Evolutionary conservation across 2,888 invertebrate species (phyloP).

Genomic region (Myopa tessellatipennis): DNA sequence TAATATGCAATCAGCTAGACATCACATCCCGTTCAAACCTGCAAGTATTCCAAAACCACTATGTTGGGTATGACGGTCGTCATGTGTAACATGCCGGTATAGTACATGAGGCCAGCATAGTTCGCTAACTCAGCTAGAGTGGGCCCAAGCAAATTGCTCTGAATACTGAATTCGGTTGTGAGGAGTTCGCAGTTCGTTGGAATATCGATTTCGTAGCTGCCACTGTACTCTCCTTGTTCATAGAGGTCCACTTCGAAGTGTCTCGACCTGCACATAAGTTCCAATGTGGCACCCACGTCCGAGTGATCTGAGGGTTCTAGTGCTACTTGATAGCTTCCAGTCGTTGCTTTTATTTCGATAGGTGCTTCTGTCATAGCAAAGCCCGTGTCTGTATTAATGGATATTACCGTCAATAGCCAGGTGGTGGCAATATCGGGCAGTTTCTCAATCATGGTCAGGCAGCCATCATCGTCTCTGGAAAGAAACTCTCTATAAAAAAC

Average conservation of each 20-base stretch:
- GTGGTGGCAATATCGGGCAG: slow-evolving; percentile 21
- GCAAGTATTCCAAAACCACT: slow-evolving; percentile 14
- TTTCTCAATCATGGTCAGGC: not conserved
- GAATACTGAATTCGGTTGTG: slow-evolving; percentile 15
- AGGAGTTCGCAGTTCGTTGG: not conserved
- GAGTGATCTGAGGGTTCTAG: not conserved
- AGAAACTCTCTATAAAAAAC: too few species aligned
- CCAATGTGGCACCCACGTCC: not conserved
- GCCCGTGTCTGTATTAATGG: slow-evolving; percentile 7
- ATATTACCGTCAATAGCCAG: slow-evolving; percentile 22
- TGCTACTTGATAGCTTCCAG: too few species aligned
- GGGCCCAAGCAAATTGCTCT: slow-evolving; percentile 19
- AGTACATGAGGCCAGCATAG: slow-evolving; percentile 27
- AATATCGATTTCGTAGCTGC: not conserved
- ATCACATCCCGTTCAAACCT: not conserved
- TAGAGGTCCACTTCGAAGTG: slow-evolving; percentile 30
- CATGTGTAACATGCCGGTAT: slow-evolving; percentile 27
- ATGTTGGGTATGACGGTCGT: slow-evolving; percentile 28
- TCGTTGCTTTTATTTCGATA: not conserved
- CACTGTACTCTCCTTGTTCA: slow-evolving; percentile 3
- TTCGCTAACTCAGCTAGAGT: slow-evolving; percentile 12
- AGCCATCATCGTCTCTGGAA: slow-evolving; percentile 21
- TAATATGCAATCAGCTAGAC: too few species aligned
- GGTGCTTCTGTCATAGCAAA: slow-evolving; percentile 28
- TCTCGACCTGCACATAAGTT: not conserved